phyloP scores from a whole-genome alignment of 2,888 invertebrate species.

The Oscheius onirici region DNA sequence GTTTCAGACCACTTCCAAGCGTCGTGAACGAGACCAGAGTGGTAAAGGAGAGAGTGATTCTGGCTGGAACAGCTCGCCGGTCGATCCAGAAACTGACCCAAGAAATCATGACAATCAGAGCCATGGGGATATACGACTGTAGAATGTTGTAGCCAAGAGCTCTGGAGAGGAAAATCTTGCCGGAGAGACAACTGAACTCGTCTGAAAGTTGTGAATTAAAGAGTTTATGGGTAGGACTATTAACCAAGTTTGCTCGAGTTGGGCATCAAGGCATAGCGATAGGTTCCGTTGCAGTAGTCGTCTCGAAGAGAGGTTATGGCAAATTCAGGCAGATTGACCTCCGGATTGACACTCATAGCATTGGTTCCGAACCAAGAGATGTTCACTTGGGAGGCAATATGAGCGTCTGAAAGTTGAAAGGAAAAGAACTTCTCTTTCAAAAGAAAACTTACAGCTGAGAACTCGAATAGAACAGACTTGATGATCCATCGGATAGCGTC shows the following conservation, averaged over 20 bases:
- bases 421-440: too few relatives aligned
- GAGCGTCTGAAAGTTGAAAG: conserved; percentile 57
- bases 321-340: conserved; percentile 67
- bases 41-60: conserved; percentile 69
- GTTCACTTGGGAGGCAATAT: conserved; percentile 66
- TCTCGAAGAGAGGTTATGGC: conserved; percentile 46
- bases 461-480: conserved; percentile 64
- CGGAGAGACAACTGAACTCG: conserved; percentile 65
- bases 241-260: conserved; percentile 47
- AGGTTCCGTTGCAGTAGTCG: conserved; percentile 59
- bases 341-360: conserved; percentile 64
- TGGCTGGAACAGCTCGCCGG: conserved; percentile 67
- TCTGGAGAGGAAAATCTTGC: conserved; percentile 59
- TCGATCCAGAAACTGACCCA: conserved; percentile 67
- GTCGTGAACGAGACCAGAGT: conserved; percentile 69
- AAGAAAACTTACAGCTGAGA: conserved; percentile 56
- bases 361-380: conserved; percentile 65
- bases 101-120: conserved; percentile 53
- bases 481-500: conserved; percentile 68
- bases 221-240: too few relatives aligned
- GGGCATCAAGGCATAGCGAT: conserved; percentile 64
- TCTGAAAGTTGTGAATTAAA: conserved; percentile 43
- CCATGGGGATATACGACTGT: conserved; percentile 58
- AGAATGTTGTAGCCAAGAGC: conserved; percentile 69
- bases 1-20: conserved; percentile 64